Percentiles rank a stretch among this genome's conserved stretches.
phyloP scores from a whole-genome alignment of 2,113 vertebrate genomes.

The Dermatemys mawii region DNA sequence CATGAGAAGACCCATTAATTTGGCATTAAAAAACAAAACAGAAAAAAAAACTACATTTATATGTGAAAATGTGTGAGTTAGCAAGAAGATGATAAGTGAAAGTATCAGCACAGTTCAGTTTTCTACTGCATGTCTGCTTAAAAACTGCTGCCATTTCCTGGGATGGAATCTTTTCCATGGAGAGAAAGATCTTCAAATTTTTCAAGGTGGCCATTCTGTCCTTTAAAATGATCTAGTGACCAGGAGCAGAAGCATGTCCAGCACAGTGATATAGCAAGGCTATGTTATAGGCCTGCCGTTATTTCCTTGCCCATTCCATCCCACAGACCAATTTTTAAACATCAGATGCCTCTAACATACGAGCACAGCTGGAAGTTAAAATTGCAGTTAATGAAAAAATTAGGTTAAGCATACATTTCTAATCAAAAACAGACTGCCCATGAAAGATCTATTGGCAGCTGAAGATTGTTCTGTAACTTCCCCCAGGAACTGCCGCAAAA shows the following conservation, averaged over 20 bases:
- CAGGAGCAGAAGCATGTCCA: neutral
- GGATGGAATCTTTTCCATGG: neutral
- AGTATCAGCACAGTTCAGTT: neutral
- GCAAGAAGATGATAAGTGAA: neutral
- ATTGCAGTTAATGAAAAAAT: constrained; percentile 33
- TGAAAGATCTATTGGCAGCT: constrained; percentile 59
- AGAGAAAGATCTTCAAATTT: neutral
- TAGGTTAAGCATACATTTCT: constrained; percentile 55
- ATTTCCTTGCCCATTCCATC: constrained; percentile 12
- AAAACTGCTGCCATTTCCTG: neutral
- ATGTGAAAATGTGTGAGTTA: neutral
- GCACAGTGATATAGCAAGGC: neutral
- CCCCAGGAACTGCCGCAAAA: constrained; percentile 53
- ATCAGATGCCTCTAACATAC: constrained; percentile 62
- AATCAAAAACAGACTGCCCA: constrained; percentile 21
- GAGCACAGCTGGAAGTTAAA: constrained; percentile 44
- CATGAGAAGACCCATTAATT: neutral
- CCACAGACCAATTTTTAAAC: constrained; percentile 25
- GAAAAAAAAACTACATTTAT: neutral
- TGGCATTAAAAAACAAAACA: neutral
- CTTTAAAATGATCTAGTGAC: neutral
- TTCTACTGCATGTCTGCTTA: neutral
- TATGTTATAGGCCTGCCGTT: neutral
- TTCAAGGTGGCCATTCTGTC: neutral
- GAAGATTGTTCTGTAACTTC: constrained; percentile 54